Percentiles rank a stretch among this genome's conserved stretches.
These are phyloP conservation scores for Protomyctophum bolini DNA, from an alignment of 2,113 vertebrate species.

Conservation along the genomic window DNA sequence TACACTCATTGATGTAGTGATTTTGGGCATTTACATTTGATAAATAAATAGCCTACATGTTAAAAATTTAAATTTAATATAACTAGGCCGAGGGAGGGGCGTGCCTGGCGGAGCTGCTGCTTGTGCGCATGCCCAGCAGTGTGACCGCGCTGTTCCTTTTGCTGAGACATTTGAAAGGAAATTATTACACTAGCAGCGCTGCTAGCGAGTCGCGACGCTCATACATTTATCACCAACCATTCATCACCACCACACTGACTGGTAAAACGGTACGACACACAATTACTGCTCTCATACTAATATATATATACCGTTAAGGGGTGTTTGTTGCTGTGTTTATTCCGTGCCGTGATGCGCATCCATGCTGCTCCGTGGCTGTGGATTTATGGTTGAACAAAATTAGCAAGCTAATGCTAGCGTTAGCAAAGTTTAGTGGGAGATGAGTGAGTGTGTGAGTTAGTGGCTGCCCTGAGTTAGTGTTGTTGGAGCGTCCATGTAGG, in stretches of 20 bases:
- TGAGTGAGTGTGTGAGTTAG: neutral
- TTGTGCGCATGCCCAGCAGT: constrained; percentile 62
- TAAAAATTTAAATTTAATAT: neutral
- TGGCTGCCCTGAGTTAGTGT: neutral
- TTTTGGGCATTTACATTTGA: too few species aligned
- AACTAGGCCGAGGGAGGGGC: constrained; percentile 19
- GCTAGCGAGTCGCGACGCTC: constrained; percentile 3
- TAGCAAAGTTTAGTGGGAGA: constrained; percentile 42
- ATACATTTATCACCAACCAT: too few species aligned
- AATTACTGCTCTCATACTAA: neutral
- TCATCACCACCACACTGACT: constrained; percentile 24
- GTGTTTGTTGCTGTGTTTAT: neutral
- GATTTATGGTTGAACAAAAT: constrained; percentile 33
- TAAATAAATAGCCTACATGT: neutral
- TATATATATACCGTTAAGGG: neutral
- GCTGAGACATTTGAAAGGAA: constrained; percentile 70
- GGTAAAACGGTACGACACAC: constrained; percentile 45
- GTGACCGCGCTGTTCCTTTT: constrained; percentile 73
- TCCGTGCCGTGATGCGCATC: neutral
- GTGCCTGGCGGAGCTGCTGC: neutral
- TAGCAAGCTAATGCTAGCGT: constrained; percentile 62
- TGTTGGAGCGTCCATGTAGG: too few species aligned
- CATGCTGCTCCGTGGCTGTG: too few species aligned
- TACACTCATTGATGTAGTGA: too few species aligned
- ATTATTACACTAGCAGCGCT: constrained; percentile 26